phyloP scores from a whole-genome alignment of 2,888 invertebrate species.

The Pherbina coryleti region DNA sequence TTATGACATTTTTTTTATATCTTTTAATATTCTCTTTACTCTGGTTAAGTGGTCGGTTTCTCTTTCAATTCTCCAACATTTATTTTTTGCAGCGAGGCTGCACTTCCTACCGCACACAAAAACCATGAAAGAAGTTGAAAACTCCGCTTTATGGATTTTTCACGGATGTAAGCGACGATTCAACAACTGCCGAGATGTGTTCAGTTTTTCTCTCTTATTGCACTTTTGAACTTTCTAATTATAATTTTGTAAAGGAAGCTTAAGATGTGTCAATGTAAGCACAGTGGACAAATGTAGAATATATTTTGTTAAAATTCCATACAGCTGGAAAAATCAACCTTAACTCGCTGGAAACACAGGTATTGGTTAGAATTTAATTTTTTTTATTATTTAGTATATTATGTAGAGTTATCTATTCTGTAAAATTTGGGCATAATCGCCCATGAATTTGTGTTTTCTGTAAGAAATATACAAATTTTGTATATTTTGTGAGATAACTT shows the following conservation, averaged over 20 bases:
- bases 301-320: background rate
- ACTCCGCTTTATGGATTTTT: conserved; percentile 17
- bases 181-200: conserved; percentile 4
- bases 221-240: conserved; percentile 58
- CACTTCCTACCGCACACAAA: background rate
- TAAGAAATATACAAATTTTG: too few species aligned
- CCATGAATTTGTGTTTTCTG: too few species aligned
- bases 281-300: background rate
- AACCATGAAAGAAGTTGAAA: background rate
- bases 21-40: background rate
- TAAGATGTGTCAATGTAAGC: background rate
- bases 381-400: too few species aligned
- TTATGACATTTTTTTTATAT: background rate
- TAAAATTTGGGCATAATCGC: too few species aligned
- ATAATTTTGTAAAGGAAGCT: conserved; percentile 49
- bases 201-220: conserved; percentile 15
- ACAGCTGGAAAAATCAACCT: too few species aligned
- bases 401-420: too few species aligned
- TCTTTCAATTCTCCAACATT: conserved; percentile 1
- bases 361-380: too few species aligned
- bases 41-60: conserved; percentile 26
- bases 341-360: too few species aligned
- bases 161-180: conserved; percentile 30
- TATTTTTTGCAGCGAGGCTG: background rate
- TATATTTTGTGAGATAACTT: too few species aligned